phyloP scores from a whole-genome alignment of 2,113 vertebrate genomes.

The Eleginops maclovinus region DNA sequence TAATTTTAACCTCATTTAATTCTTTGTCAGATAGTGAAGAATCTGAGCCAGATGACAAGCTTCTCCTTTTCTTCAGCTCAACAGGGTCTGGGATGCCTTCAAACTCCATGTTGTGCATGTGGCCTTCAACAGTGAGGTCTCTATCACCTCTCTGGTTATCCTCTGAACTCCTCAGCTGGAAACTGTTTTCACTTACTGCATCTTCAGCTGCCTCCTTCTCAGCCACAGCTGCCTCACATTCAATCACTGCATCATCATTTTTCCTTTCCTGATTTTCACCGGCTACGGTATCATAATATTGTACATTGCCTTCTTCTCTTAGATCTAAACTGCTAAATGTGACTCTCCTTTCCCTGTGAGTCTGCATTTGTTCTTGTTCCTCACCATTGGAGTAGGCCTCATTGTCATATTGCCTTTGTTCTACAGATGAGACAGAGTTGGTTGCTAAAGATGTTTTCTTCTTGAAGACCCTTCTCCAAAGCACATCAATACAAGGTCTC shows the following conservation, averaged over 20 bases:
- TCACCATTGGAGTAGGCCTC: conserved; percentile 78
- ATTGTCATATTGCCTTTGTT: conserved; percentile 81
- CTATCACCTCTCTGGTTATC: conserved; percentile 26
- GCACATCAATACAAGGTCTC: conserved; percentile 85
- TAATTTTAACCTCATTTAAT: conserved; percentile 16
- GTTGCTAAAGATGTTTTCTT: conserved; percentile 50
- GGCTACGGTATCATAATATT: conserved; percentile 75
- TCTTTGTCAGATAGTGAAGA: conserved; percentile 59
- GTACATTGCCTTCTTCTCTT: conserved; percentile 32
- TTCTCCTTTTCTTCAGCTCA: conserved; percentile 43
- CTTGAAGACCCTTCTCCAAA: conserved; percentile 74
- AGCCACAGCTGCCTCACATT: conserved; percentile 12
- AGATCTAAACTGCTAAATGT: conserved; percentile 57
- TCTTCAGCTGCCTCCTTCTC: conserved; percentile 15
- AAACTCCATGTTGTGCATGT: conserved; percentile 45
- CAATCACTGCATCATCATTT: conserved; percentile 33
- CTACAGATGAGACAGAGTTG: conserved; percentile 15
- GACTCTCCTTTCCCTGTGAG: conserved; percentile 69
- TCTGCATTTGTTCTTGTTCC: conserved; percentile 17
- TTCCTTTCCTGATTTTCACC: conserved; percentile 26
- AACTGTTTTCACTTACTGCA: conserved; percentile 44
- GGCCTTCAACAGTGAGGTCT: neutral
- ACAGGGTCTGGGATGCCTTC: conserved; percentile 70
- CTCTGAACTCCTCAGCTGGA: neutral
- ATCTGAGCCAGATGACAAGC: conserved; percentile 66